Evolutionary conservation across 2,113 vertebrate genomes (phyloP).

Genomic region (Zosterops japonicus): DNA sequence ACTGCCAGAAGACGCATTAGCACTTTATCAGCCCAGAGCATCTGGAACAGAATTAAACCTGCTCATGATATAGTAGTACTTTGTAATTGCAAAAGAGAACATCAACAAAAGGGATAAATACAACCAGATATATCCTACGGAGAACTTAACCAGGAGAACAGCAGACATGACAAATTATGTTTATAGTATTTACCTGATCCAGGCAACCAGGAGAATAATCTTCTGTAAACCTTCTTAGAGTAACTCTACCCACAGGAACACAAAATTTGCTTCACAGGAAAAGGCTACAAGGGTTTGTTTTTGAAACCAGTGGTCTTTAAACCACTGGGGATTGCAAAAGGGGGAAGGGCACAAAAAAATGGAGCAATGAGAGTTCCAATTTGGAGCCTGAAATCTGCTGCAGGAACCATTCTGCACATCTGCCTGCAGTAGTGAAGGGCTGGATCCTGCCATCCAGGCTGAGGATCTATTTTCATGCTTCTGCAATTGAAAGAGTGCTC

Average conservation of each 20-base stretch:
- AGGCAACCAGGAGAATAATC: not conserved
- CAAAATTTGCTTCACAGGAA: not conserved
- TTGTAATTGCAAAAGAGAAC: constrained; percentile 11
- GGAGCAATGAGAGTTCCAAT: not conserved
- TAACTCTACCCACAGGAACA: not conserved
- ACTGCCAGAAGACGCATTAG: constrained; percentile 16
- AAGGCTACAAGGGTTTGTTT: not conserved
- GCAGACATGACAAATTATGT: not conserved
- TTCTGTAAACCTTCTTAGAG: not conserved
- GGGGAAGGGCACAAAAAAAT: not conserved
- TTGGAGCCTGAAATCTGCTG: not conserved
- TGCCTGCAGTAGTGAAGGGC: not conserved
- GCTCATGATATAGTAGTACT: not conserved
- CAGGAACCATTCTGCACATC: rapidly evolving
- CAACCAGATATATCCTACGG: not conserved
- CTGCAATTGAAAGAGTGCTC: not conserved
- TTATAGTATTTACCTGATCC: not conserved
- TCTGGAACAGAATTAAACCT: constrained; percentile 21
- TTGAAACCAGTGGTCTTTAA: constrained; percentile 5
- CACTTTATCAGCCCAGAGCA: not conserved
- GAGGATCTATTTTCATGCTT: not conserved
- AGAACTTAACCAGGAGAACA: not conserved
- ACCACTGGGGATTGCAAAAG: not conserved
- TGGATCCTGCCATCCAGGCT: not conserved
- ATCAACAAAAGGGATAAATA: not conserved